phyloP scores from a whole-genome alignment of 2,888 invertebrate genomes.

The Drosophila helvetica region DNA sequence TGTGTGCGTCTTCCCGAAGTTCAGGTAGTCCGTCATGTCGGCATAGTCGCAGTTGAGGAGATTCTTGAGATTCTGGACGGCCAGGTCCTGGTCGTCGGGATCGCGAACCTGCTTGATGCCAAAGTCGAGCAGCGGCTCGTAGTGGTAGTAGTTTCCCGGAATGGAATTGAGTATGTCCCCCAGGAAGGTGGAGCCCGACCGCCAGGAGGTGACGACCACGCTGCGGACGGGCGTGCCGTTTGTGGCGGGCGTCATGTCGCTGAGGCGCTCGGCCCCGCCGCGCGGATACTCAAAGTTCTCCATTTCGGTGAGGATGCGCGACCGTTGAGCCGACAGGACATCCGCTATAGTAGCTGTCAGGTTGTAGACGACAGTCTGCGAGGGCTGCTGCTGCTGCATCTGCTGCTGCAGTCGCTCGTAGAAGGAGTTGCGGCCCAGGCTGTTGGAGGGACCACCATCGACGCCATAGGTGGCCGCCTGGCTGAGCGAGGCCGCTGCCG shows the following conservation, averaged over 20 bases:
- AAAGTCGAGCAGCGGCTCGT: slow-evolving; percentile 93
- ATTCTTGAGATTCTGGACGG: slow-evolving; percentile 88
- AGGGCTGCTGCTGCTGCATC: slow-evolving; percentile 64
- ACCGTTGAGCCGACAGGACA: slow-evolving; percentile 86
- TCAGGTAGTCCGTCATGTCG: slow-evolving; percentile 90
- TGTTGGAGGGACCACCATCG: slow-evolving; percentile 51
- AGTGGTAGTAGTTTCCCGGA: slow-evolving; percentile 95
- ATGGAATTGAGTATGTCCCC: slow-evolving; percentile 93
- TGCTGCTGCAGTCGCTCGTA: slow-evolving; percentile 57
- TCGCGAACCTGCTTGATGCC: slow-evolving; percentile 92
- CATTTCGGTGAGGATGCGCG: slow-evolving; percentile 86
- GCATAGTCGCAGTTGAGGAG: slow-evolving; percentile 91
- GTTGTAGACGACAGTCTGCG: slow-evolving; percentile 77
- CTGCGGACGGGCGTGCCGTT: slow-evolving; percentile 89
- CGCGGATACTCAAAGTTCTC: slow-evolving; percentile 86
- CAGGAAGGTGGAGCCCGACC: slow-evolving; percentile 95
- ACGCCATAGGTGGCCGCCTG: slow-evolving; percentile 46
- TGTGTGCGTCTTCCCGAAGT: slow-evolving; percentile 90
- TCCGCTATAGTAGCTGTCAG: slow-evolving; percentile 85
- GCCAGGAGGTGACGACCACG: slow-evolving; percentile 94
- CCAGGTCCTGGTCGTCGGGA: slow-evolving; percentile 88
- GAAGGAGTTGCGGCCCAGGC: slow-evolving; percentile 61
- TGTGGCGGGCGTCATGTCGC: slow-evolving; percentile 88
- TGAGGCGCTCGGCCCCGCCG: slow-evolving; percentile 86
- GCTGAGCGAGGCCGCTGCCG: slow-evolving; percentile 35